phyloP scores from a whole-genome alignment of 2,888 invertebrate genomes.

The Tetranychus piercei region DNA sequence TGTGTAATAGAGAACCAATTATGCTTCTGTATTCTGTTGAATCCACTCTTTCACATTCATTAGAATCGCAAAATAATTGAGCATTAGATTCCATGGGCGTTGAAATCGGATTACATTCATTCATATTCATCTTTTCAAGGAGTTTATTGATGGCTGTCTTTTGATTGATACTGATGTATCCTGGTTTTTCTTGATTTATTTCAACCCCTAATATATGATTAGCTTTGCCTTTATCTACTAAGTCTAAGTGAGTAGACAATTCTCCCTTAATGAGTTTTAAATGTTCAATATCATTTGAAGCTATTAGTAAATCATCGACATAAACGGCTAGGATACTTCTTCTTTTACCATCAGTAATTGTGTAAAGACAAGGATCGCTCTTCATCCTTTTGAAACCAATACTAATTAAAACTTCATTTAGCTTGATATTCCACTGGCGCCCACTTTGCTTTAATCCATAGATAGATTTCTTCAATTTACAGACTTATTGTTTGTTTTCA shows the following conservation, averaged over 20 bases:
- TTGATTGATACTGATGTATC: constrained; percentile 14
- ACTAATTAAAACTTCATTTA: not conserved
- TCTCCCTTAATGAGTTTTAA: constrained; percentile 12
- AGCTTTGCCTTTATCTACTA: not conserved
- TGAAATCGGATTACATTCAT: constrained; percentile 3
- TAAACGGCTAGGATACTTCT: constrained; percentile 22
- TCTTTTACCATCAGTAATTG: not conserved
- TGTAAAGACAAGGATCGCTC: constrained; percentile 21
- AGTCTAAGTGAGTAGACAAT: not conserved
- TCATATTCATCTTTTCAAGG: constrained; percentile 11
- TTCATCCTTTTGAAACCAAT: constrained; percentile 15
- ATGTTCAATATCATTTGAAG: not conserved
- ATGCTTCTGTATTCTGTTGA: constrained; percentile 7
- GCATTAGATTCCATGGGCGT: constrained; percentile 8
- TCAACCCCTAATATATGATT: constrained; percentile 7
- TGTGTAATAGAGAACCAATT: constrained; percentile 18
- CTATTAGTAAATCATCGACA: constrained; percentile 26
- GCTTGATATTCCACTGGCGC: constrained; percentile 25
- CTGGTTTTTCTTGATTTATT: constrained; percentile 5
- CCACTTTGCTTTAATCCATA: constrained; percentile 25
- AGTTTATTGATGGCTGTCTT: constrained; percentile 8
- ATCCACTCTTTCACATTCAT: not conserved
- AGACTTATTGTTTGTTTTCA: constrained; percentile 18
- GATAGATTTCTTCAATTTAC: constrained; percentile 24
- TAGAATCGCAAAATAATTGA: not conserved